phyloP scores from a whole-genome alignment of 2,113 vertebrate genomes.

The Vulpes ferrilata region DNA sequence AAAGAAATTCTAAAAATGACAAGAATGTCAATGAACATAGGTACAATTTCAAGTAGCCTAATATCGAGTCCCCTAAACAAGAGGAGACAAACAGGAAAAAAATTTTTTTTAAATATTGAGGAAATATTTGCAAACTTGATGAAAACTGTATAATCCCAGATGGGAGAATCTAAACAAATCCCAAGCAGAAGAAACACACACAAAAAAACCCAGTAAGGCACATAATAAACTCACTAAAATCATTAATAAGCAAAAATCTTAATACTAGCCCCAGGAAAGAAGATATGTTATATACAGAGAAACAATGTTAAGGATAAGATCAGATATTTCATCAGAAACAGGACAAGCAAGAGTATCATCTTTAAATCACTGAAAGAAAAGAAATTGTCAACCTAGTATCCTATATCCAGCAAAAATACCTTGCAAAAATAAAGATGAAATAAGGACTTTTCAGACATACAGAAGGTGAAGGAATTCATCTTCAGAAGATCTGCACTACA shows the following conservation, averaged over 20 bases:
- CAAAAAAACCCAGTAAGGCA: neutral
- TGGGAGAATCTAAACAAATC: neutral
- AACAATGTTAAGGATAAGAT: neutral
- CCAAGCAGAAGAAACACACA: neutral
- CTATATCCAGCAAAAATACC: neutral
- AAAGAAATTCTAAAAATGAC: neutral
- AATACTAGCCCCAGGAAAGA: neutral
- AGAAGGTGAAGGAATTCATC: neutral
- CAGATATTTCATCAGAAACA: neutral
- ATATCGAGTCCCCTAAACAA: neutral
- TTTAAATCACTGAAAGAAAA: constrained; percentile 28
- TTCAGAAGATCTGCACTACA: neutral
- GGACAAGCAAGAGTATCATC: neutral
- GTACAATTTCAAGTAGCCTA: neutral
- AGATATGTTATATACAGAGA: neutral
- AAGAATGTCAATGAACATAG: neutral
- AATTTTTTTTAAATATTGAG: neutral
- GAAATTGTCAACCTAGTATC: neutral
- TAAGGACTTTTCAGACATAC: neutral
- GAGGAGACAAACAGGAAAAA: neutral
- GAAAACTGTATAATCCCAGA: neutral
- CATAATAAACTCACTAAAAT: neutral
- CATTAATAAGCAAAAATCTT: neutral
- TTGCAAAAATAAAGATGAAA: constrained; percentile 11
- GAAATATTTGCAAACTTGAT: neutral